Evolutionary conservation across 2,888 invertebrate species (phyloP).

Genomic region (Archaeoteleia sp.): DNA sequence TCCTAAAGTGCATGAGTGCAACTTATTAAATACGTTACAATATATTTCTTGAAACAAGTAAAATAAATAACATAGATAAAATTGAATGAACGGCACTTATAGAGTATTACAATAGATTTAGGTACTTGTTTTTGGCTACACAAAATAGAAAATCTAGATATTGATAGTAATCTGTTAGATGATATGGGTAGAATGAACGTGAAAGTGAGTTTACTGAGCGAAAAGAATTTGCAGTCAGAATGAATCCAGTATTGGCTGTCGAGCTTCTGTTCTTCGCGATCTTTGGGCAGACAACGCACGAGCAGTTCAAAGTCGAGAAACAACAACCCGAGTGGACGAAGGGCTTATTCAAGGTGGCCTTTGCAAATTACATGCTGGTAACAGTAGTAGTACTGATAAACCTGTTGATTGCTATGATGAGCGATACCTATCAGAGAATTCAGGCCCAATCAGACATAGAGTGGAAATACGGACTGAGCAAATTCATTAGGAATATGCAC

Average conservation of each 20-base stretch:
- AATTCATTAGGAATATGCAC: conserved; percentile 85
- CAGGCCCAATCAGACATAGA: conserved; percentile 88
- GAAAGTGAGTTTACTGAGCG: conserved; percentile 28
- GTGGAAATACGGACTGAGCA: conserved; percentile 87
- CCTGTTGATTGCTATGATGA: conserved; percentile 99
- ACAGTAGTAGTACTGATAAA: conserved; percentile 99
- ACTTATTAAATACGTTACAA: no score
- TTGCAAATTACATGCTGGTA: conserved; percentile 98
- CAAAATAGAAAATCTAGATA: conserved; percentile 14
- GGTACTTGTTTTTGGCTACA: conserved; percentile 26
- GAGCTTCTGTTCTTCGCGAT: conserved; percentile 99
- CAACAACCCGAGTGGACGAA: conserved; percentile 89
- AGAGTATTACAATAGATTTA: conserved; percentile 29
- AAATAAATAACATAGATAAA: conserved; percentile 22
- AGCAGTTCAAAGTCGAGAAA: conserved; percentile 83
- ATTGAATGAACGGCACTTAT: conserved; percentile 35
- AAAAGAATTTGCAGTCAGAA: conserved; percentile 83
- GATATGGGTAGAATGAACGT: conserved; percentile 26
- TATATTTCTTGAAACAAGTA: conserved; percentile 17
- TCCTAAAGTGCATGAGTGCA: conserved; percentile 32
- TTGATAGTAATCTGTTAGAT: conserved; percentile 22
- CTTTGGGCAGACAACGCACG: conserved; percentile 94
- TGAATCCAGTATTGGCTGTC: conserved; percentile 94
- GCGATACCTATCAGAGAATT: conserved; percentile 99
- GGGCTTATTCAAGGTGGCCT: conserved; percentile 90